Evolutionary conservation across 1,140 invertebrate genomes (phyloP).

Genomic region (Teleogryllus occipitalis): DNA sequence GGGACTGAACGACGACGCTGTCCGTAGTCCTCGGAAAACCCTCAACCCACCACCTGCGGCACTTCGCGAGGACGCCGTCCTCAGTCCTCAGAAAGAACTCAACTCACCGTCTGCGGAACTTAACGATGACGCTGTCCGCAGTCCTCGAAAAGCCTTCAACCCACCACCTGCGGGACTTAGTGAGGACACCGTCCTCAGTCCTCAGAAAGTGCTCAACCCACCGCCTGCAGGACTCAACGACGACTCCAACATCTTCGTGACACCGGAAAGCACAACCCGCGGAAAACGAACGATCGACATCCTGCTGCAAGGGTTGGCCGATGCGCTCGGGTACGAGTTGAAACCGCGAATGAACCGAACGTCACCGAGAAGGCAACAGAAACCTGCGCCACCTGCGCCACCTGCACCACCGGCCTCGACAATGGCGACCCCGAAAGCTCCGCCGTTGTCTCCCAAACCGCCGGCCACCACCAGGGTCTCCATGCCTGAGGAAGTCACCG

Average conservation of each 20-base stretch:
- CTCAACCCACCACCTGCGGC: neutral
- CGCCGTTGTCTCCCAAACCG: too few relatives aligned
- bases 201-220: neutral
- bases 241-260: neutral
- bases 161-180: neutral
- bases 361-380: neutral
- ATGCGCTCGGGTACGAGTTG: neutral
- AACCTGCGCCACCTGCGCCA: neutral
- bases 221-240: neutral
- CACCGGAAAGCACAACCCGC: neutral
- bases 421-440: neutral
- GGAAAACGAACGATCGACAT: neutral
- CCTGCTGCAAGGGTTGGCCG: neutral
- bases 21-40: neutral
- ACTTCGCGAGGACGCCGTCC: neutral
- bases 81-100: neutral
- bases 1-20: neutral
- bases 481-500: neutral
- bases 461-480: too few relatives aligned
- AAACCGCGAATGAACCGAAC: neutral
- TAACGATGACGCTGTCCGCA: neutral
- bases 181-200: neutral
- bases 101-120: neutral
- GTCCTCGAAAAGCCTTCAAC: neutral
- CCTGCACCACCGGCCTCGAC: neutral